These are phyloP conservation scores for Leucania comma DNA, from an alignment of 2,888 invertebrate species.

Conservation along the genomic window DNA sequence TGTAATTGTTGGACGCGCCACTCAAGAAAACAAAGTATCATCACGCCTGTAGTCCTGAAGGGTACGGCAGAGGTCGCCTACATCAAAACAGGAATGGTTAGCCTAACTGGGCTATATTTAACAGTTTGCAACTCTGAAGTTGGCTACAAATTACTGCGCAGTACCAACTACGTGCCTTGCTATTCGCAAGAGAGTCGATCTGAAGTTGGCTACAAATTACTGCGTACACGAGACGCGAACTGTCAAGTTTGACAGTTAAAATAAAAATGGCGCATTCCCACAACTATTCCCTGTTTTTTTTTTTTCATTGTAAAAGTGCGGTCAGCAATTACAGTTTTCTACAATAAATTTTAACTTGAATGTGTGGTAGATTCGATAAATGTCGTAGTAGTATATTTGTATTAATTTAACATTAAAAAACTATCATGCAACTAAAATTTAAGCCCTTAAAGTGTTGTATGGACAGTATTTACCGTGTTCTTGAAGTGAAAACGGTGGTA, in stretches of 20 bases:
- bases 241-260: conserved; percentile 8
- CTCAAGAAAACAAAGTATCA: no score
- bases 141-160: neutral
- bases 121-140: neutral
- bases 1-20: conserved; percentile 18
- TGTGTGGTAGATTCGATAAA: conserved; percentile 28
- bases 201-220: neutral
- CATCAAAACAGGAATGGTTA: no score
- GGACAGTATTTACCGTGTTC: conserved; percentile 11
- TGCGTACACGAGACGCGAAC: neutral
- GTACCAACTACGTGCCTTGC: neutral
- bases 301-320: neutral
- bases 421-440: conserved; percentile 22
- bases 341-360: conserved; percentile 5
- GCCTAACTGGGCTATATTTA: no score
- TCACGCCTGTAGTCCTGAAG: neutral
- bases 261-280: conserved; percentile 16
- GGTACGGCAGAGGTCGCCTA: neutral
- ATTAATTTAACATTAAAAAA: conserved; percentile 21
- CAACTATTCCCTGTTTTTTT: no score
- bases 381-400: conserved; percentile 6
- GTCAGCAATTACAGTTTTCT: conserved; percentile 5
- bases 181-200: no score
- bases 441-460: conserved; percentile 3
- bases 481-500: neutral